Base-by-base conservation (phyloP, 2,113 vertebrate genomes). In the Dipodomys stephensi region DNA sequence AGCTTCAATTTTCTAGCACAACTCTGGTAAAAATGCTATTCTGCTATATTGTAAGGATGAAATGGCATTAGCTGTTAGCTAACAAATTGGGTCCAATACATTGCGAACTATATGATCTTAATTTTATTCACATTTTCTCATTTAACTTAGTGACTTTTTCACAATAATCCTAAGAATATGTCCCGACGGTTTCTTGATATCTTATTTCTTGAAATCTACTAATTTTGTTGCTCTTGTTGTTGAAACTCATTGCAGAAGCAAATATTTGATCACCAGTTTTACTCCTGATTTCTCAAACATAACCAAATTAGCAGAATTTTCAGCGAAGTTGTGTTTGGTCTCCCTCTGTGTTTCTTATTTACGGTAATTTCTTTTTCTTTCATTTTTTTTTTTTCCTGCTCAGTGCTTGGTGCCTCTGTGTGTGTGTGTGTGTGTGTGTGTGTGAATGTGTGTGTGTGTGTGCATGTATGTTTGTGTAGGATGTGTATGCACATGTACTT, bases 1-100 rank as follows among this genome's bases (percentile, higher is more conserved):
- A 88, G 57, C 57, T 92, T 90, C 22, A n/a, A 0, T 69, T 87
- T 90, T 87, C 53, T 72, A 81, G 27, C 69, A 94, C 49, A 94
- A 62, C 13, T 85, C 27, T 90, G 49, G 11, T 83, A 9, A 85
- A 92, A 92, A 85, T 82, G 39, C 15, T 12, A 71, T 0, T 88
- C 20, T 72, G 6, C n/a, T 89, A 7, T 49, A 30, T 46, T 84
- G 46, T 91, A 46, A 30, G 53, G 28, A 68, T 92, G 68, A 88
- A 82, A 94, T 39, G 77, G 39, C 71, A 78, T 23, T 87, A 71
- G 13, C 64, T 53, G 87, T 23, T 87, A 76, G 13, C 64, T 44
- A 93, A 79, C 44, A 79, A 83, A 72, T 35, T 81, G 87, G 22
- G 71, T 7, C 83, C 13, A 67, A 4, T 85, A 12, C 72, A 7